These are phyloP conservation scores for Drosophila multiciliata DNA, from an alignment of 2,888 invertebrate species.

Conservation along the genomic window DNA sequence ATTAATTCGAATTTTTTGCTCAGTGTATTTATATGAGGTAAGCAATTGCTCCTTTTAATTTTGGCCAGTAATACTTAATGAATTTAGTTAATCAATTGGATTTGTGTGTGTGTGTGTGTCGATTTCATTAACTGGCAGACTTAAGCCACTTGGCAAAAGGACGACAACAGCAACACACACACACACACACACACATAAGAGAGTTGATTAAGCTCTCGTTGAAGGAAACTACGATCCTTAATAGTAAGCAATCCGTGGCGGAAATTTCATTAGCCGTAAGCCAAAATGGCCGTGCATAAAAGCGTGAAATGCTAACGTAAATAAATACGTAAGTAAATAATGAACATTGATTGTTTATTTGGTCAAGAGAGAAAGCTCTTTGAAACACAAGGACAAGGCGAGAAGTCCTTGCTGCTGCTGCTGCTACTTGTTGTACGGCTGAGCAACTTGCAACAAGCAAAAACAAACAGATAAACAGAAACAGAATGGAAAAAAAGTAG, in stretches of 20 bases:
- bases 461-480: neutral
- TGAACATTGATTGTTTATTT: constrained; percentile 81
- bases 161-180: constrained; percentile 4
- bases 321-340: constrained; percentile 75
- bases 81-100: constrained; percentile 60
- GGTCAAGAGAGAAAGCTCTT: constrained; percentile 37
- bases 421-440: neutral
- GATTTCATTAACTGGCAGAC: constrained; percentile 51
- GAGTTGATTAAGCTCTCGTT: constrained; percentile 25
- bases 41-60: constrained; percentile 33
- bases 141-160: constrained; percentile 28
- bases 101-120: constrained; percentile 42
- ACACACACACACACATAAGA: constrained; percentile 1
- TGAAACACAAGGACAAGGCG: constrained; percentile 9
- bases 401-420: too few relatives aligned
- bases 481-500: neutral
- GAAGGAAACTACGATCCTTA: constrained; percentile 48
- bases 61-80: constrained; percentile 27
- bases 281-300: constrained; percentile 52
- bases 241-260: constrained; percentile 59
- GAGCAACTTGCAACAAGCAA: neutral
- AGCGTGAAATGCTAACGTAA: constrained; percentile 64
- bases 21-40: neutral
- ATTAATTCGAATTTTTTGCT: neutral
- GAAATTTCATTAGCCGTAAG: constrained; percentile 61